phyloP scores from a whole-genome alignment of 2,888 invertebrate genomes.

The Diarsia brunnea region DNA sequence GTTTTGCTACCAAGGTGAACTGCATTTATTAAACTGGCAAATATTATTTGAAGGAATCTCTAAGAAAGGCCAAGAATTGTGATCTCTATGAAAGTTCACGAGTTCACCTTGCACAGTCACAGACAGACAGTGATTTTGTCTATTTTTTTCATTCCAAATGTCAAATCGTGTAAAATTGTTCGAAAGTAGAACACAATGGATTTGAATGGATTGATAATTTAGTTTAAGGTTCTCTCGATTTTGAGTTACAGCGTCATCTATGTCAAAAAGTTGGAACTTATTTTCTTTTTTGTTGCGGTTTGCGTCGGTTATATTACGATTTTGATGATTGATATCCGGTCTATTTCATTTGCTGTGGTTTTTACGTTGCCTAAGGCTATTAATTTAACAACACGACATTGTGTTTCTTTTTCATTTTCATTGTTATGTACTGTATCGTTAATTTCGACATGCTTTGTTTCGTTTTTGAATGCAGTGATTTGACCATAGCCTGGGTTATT shows the following conservation, averaged over 20 bases:
- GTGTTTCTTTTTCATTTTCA: slow-evolving; percentile 16
- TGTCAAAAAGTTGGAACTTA: slow-evolving; percentile 45
- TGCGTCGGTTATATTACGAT: slow-evolving; percentile 23
- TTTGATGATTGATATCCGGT: slow-evolving; percentile 52
- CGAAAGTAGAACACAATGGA: background rate
- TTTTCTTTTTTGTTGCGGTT: slow-evolving; percentile 10
- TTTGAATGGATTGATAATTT: background rate
- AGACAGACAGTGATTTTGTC: background rate
- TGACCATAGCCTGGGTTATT: slow-evolving; percentile 24
- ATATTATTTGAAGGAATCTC: background rate
- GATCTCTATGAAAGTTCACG: slow-evolving; percentile 3
- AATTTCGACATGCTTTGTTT: slow-evolving; percentile 47
- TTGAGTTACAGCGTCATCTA: slow-evolving; percentile 64
- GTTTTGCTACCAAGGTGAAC: background rate
- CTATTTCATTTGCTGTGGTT: slow-evolving; percentile 48
- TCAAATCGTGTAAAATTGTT: slow-evolving; percentile 29
- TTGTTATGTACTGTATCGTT: slow-evolving; percentile 20
- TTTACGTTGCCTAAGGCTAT: slow-evolving; percentile 41
- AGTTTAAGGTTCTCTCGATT: background rate
- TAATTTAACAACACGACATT: slow-evolving; percentile 17
- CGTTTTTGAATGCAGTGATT: slow-evolving; percentile 6
- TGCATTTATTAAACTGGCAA: background rate
- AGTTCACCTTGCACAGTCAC: slow-evolving; percentile 1
- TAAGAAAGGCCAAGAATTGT: background rate
- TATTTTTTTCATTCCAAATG: background rate